These are phyloP conservation scores for Oryzias javanicus DNA, from an alignment of 2,113 vertebrate genomes.

Conservation along the genomic window DNA sequence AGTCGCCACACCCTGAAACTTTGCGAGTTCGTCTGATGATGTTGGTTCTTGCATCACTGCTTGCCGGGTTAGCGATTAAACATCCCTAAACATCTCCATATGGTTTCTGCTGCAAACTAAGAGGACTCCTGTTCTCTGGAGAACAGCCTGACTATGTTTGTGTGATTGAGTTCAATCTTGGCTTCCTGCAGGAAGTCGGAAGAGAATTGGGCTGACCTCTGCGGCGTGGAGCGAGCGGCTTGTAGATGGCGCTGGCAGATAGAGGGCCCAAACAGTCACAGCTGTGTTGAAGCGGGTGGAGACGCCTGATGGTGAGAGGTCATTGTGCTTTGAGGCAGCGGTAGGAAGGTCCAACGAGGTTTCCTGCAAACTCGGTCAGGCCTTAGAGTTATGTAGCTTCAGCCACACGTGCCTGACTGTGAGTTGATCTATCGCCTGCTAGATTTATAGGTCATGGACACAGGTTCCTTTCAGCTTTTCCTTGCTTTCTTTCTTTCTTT, in stretches of 20 bases:
- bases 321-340: slow-evolving; percentile 16
- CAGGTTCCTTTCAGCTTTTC: slow-evolving; percentile 28
- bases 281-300: slow-evolving; percentile 12
- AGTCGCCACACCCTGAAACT: too few species aligned
- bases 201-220: slow-evolving; percentile 60
- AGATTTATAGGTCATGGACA: slow-evolving; percentile 19
- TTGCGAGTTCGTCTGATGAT: neutral
- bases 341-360: slow-evolving; percentile 5
- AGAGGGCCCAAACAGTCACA: slow-evolving; percentile 42
- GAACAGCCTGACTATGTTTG: slow-evolving; percentile 24
- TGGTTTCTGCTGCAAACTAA: slow-evolving; percentile 8
- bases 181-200: slow-evolving; percentile 69
- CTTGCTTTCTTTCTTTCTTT: neutral
- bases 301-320: neutral
- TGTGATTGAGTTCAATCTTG: slow-evolving; percentile 13
- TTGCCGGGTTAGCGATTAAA: slow-evolving; percentile 2
- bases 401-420: slow-evolving; percentile 1
- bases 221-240: slow-evolving; percentile 39
- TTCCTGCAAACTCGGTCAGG: neutral
- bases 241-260: slow-evolving; percentile 63
- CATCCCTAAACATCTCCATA: slow-evolving; percentile 11
- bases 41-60: slow-evolving; percentile 1
- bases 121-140: slow-evolving; percentile 15
- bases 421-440: slow-evolving; percentile 19
- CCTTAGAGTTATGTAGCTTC: slow-evolving; percentile 4